These are phyloP conservation scores for Pangasius krempfi DNA, from an alignment of 2,797 vertebrate genomes.

Conservation along the genomic window DNA sequence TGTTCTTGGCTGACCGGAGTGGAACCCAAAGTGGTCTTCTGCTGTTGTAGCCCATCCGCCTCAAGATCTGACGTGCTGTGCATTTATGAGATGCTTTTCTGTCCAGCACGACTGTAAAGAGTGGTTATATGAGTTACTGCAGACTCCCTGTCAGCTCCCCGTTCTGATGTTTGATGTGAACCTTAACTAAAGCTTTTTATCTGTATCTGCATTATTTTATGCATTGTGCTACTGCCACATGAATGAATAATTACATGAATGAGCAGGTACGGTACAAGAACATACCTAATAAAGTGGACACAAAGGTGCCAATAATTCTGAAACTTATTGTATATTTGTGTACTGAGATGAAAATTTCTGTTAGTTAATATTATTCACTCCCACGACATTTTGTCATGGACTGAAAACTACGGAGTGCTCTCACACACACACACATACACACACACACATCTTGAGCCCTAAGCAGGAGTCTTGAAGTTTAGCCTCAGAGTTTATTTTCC, in stretches of 20 bases:
- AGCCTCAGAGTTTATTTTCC: constrained; percentile 3
- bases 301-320: neutral
- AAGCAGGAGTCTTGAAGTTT: neutral
- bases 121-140: neutral
- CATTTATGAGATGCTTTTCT: neutral
- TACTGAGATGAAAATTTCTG: neutral
- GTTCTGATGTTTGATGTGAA: neutral
- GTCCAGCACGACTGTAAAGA: neutral
- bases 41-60: neutral
- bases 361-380: neutral
- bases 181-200: neutral
- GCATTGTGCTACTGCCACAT: neutral
- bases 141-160: neutral
- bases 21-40: neutral
- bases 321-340: neutral
- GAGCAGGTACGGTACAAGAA: neutral
- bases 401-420: neutral
- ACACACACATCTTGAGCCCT: neutral
- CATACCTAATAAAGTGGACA: neutral
- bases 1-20: neutral
- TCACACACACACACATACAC: neutral
- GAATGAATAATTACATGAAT: neutral
- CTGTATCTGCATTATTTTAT: neutral
- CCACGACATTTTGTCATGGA: neutral
- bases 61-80: neutral